These are phyloP conservation scores for Diaperis boleti DNA, from an alignment of 2,888 invertebrate genomes.

Conservation along the genomic window DNA sequence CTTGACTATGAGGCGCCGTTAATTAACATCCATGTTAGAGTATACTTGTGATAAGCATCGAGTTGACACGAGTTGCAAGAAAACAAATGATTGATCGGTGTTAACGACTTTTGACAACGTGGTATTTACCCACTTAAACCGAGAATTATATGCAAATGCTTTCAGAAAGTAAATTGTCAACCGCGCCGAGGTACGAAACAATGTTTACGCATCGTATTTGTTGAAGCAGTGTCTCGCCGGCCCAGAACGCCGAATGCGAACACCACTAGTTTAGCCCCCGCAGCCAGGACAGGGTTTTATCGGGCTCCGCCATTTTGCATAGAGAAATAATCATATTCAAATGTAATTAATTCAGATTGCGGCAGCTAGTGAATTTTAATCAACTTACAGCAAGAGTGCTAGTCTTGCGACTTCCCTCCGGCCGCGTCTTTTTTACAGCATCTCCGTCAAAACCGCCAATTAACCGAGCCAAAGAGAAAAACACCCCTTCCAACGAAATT, in stretches of 20 bases:
- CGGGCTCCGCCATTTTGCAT: constrained; percentile 41
- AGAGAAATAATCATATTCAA: constrained; percentile 46
- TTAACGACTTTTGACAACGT: too few species aligned
- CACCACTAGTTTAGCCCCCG: constrained; percentile 9
- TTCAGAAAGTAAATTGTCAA: constrained; percentile 35
- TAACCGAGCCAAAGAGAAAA: constrained; percentile 27
- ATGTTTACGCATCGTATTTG: constrained; percentile 39
- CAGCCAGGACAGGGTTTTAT: constrained; percentile 26
- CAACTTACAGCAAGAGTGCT: constrained; percentile 31
- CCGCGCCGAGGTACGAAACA: constrained; percentile 23
- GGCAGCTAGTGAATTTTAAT: constrained; percentile 42
- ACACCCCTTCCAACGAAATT: constrained; percentile 28
- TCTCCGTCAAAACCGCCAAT: constrained; percentile 33
- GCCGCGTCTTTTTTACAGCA: constrained; percentile 12
- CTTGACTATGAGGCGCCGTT: too few species aligned
- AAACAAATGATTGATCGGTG: too few species aligned
- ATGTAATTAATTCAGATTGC: constrained; percentile 46
- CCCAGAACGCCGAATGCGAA: constrained; percentile 1
- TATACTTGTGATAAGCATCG: too few species aligned
- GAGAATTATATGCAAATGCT: constrained; percentile 32
- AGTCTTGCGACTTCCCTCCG: constrained; percentile 2
- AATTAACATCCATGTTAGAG: too few species aligned
- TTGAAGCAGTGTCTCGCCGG: constrained; percentile 17
- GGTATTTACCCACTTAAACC: background rate
- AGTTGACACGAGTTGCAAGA: too few species aligned